A percentile compares a stretch with the other conserved stretches of the same genome.
These are phyloP conservation scores for Antheraea assamensis DNA, from an alignment of 2,888 invertebrate species.

Conservation along the genomic window DNA sequence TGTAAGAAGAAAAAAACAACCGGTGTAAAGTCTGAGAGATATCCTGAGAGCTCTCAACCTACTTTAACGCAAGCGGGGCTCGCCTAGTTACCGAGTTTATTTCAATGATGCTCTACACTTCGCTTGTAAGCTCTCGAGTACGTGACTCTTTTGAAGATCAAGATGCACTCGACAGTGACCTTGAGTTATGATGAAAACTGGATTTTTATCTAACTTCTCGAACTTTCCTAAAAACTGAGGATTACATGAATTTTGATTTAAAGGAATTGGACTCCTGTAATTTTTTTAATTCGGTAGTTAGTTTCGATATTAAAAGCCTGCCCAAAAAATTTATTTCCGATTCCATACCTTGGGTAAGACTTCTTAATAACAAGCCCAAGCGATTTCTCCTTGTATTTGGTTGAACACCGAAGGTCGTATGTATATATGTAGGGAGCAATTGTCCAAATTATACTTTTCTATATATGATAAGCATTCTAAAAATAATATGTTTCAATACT, in stretches of 20 bases:
- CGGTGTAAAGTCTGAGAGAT: background rate
- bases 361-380: background rate
- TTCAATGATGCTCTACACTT: constrained; percentile 51
- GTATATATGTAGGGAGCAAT: no score
- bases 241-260: background rate
- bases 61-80: constrained; percentile 39
- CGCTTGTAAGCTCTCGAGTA: constrained; percentile 26
- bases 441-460: no score
- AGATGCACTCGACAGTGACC: constrained; percentile 6
- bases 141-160: constrained; percentile 9
- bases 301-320: background rate
- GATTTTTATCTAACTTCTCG: background rate
- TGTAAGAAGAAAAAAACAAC: background rate
- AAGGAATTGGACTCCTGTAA: no score
- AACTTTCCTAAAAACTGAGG: background rate
- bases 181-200: background rate
- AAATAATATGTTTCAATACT: no score
- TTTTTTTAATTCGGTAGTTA: no score
- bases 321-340: background rate
- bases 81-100: constrained; percentile 40
- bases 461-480: no score
- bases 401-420: background rate
- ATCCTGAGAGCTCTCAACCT: constrained; percentile 48
- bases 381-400: background rate
- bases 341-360: background rate